Percentiles rank a stretch among this genome's conserved stretches.
Conservation (phyloP, 2,888 invertebrate genomes). For the Lutraria lutraria region DNA sequence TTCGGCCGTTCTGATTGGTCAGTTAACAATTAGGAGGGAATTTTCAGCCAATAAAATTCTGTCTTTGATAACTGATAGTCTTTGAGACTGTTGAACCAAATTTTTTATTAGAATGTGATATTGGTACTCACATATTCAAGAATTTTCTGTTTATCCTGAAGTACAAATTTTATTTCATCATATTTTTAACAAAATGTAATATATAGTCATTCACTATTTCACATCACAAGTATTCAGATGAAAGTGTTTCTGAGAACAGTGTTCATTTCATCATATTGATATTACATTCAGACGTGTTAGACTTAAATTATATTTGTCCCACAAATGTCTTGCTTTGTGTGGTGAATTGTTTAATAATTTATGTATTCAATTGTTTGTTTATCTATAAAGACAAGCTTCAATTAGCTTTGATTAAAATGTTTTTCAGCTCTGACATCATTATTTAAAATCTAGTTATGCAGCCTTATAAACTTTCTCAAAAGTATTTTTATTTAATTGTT, state of each 20-base stretch:
- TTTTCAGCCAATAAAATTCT: slow-evolving; percentile 12
- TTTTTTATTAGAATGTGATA: background rate
- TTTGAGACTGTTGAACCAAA: background rate
- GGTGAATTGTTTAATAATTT: background rate
- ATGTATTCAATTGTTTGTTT: no score
- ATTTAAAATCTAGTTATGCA: no score
- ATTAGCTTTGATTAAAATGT: no score
- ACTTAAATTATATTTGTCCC: background rate
- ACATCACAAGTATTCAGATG: background rate
- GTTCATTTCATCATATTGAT: background rate
- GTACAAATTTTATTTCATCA: background rate
- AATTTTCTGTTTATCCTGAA: background rate
- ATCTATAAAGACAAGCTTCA: no score
- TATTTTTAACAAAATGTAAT: background rate
- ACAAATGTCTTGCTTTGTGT: background rate
- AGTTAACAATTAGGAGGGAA: background rate
- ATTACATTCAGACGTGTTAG: background rate
- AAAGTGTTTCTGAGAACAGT: background rate
- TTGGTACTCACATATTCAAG: background rate
- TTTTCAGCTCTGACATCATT: no score
- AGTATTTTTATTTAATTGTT: no score
- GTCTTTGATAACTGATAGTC: background rate
- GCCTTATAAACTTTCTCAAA: no score
- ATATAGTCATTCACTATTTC: background rate
- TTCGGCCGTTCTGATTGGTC: background rate